A percentile compares a stretch with the other conserved stretches of the same genome.
Conservation (phyloP, 1,140 invertebrate species). For the Meloidogyne hapla region DNA sequence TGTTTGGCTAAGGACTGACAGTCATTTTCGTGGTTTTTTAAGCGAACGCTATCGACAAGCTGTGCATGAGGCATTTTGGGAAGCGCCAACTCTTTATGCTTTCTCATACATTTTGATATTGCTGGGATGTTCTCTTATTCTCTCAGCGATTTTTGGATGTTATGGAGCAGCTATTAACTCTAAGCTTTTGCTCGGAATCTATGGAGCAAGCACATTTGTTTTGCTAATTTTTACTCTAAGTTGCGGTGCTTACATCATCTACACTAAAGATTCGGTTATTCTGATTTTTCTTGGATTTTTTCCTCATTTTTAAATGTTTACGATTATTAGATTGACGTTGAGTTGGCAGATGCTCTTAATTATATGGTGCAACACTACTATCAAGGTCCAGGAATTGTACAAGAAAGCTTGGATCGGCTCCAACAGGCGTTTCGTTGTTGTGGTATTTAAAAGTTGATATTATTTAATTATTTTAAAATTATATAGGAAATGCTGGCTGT, state of each 20-base stretch:
- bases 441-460: slow-evolving; percentile 36
- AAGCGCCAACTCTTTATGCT: slow-evolving; percentile 58
- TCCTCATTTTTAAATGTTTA: neutral
- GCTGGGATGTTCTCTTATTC: slow-evolving; percentile 57
- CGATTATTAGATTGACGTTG: slow-evolving; percentile 57
- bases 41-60: slow-evolving; percentile 63
- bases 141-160: slow-evolving; percentile 60
- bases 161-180: slow-evolving; percentile 53
- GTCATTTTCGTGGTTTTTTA: slow-evolving; percentile 61
- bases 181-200: slow-evolving; percentile 51
- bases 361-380: slow-evolving; percentile 64
- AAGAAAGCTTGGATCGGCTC: slow-evolving; percentile 58
- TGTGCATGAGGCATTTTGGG: slow-evolving; percentile 63
- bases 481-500: slow-evolving; percentile 60
- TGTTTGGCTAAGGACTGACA: slow-evolving; percentile 60
- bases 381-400: slow-evolving; percentile 58
- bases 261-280: slow-evolving; percentile 57
- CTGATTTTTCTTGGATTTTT: neutral
- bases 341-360: slow-evolving; percentile 60
- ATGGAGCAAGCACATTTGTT: slow-evolving; percentile 50
- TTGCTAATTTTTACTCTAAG: slow-evolving; percentile 55
- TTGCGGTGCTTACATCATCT: slow-evolving; percentile 55
- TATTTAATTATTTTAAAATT: slow-evolving; percentile 16
- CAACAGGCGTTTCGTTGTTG: slow-evolving; percentile 63
- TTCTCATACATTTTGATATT: slow-evolving; percentile 63